phyloP scores from a whole-genome alignment of 2,113 vertebrate genomes.

The Vimba vimba region DNA sequence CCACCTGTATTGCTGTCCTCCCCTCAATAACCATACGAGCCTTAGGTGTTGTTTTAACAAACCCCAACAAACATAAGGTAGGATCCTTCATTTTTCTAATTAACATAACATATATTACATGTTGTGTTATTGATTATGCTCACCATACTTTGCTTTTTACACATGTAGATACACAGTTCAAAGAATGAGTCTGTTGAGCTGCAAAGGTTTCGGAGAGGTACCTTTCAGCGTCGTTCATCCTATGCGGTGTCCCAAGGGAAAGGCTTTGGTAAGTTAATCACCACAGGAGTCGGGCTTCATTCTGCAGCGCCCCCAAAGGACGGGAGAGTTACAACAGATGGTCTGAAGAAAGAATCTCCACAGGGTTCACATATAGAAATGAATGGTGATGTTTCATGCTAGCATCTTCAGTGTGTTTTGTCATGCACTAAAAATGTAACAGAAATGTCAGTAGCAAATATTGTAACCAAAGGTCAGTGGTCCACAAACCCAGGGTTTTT shows the following conservation, averaged over 20 bases:
- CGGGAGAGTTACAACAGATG: constrained; percentile 37
- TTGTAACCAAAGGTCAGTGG: background rate
- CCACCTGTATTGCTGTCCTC: constrained; percentile 75
- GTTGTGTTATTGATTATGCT: background rate
- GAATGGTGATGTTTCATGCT: background rate
- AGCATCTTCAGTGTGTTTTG: background rate
- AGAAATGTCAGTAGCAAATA: background rate
- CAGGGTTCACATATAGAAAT: constrained; percentile 16
- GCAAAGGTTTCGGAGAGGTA: constrained; percentile 49
- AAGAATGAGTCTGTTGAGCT: constrained; percentile 63
- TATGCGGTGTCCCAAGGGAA: constrained; percentile 84
- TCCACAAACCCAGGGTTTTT: background rate
- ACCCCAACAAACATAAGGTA: constrained; percentile 72
- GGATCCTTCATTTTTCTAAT: constrained; percentile 37
- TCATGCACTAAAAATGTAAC: background rate
- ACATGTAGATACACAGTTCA: constrained; percentile 69
- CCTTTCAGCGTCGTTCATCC: constrained; percentile 74
- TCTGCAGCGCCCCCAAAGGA: constrained; percentile 33
- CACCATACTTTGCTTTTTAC: background rate
- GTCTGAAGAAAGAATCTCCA: background rate
- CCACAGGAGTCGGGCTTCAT: constrained; percentile 58
- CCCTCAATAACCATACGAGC: constrained; percentile 72
- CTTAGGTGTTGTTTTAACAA: constrained; percentile 57
- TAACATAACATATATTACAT: background rate
- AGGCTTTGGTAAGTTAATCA: constrained; percentile 78